Base-by-base conservation (phyloP, 2,113 vertebrate genomes). In the Calypte anna region DNA sequence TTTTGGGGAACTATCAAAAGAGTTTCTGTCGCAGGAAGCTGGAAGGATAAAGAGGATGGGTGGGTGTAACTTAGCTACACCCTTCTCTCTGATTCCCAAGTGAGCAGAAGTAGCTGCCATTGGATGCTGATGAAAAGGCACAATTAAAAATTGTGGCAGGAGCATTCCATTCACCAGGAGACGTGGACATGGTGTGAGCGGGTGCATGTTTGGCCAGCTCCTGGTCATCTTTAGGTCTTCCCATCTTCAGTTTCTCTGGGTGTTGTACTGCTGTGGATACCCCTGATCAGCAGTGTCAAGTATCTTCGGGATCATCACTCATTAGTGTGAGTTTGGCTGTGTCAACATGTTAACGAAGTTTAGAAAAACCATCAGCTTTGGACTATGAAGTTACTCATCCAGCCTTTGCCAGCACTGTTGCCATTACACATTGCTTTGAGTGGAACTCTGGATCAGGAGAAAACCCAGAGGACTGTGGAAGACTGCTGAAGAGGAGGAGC, bases 1-100 rank as follows among this genome's bases (percentile, higher is more conserved):
- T 4, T 96, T 94, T 97, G 92, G 64, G 93, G 95, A 95, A 96
- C 95, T 88, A 44, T 77, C 30, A 78, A 40, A 85, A 88, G 50
- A 48, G 85, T 68, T 91, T 90, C 23, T 81, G 50, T 81, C 12
- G 0, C 85, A 80, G 90, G 88, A 96, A 94, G 64, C 90, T 88
- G 88, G 27, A 90, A 73, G 90, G 55, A 93, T 94, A 30, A 80
- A 80, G 64, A 77, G 90, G 90, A 88, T 91, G 94, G 86, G 82
- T 95, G 96, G 82, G 95, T 93, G 36, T 69, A 90, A 33, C 85
- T 94, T 16, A 63, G 88, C 75, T 81, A 81, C 85, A 75, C 86
- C 95, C 95, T 96, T 82, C 91, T 79, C 93, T 80, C 38, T 57
- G 38, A 2, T 22, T 97, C 91, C 89, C 85, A 74, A 79, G 63